phyloP scores from a whole-genome alignment of 2,113 vertebrate genomes.

The Cyanocitta stelleri region DNA sequence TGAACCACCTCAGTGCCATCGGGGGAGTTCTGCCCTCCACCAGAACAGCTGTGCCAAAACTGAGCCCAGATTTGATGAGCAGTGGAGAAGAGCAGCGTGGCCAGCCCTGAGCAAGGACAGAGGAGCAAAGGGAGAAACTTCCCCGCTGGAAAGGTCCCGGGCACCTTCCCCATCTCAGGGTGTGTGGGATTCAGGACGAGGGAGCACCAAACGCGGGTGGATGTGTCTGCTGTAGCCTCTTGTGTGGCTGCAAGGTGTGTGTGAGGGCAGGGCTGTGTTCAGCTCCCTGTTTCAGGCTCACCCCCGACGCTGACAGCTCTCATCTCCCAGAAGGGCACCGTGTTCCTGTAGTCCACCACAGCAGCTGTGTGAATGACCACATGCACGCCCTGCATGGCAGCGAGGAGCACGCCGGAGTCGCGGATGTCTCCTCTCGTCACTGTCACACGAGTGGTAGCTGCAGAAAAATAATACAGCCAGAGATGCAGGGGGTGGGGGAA shows the following conservation, averaged over 20 bases:
- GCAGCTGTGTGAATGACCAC: constrained; percentile 38
- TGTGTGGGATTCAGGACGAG: fast-evolving
- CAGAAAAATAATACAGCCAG: background rate
- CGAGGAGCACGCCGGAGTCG: background rate
- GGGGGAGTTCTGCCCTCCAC: background rate
- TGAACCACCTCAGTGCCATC: background rate
- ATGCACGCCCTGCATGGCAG: background rate
- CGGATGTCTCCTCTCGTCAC: constrained; percentile 15
- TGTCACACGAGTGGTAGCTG: constrained; percentile 12
- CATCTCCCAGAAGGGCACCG: background rate
- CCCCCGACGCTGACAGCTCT: background rate
- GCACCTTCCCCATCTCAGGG: background rate
- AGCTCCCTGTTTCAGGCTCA: fast-evolving
- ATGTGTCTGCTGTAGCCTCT: fast-evolving
- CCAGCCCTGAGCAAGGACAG: background rate
- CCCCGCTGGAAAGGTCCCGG: fast-evolving
- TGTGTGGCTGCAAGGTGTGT: fast-evolving
- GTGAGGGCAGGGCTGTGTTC: background rate
- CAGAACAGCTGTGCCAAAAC: background rate
- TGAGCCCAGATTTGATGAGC: background rate
- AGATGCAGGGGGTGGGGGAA: background rate
- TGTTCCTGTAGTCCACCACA: background rate
- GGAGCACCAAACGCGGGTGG: background rate
- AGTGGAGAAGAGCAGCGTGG: background rate
- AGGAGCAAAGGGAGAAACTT: background rate